Evolutionary conservation across 1,140 invertebrate species (phyloP), one percentile per base, ranked within the genome.

Genomic region (Leptinotarsa undecemlineata): DNA sequence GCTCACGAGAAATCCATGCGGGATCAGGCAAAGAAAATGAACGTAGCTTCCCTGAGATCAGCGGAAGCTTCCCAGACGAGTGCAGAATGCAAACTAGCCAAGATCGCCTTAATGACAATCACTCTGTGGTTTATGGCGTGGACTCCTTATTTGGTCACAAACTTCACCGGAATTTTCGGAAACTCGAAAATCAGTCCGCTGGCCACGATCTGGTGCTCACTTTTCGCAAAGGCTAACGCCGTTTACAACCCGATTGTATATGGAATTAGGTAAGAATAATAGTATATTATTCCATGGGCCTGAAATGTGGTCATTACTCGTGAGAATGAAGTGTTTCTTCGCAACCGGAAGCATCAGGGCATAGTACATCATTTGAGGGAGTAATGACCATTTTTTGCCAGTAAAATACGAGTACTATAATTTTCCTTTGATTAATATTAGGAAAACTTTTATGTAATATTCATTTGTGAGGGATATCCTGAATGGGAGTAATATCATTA

Each of bases 11-110:
- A 92, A 84, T 87, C 89, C 57, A 94, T 96, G 92, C 85, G 91
- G 71, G 92, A 94, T 82, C 93, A 94, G 85, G 93, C 93, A 3
- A 94, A 94, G 85, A 94, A 94, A 85, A 95, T 94, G 93, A 94
- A 94, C 81, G 93, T 95, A 13, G 90, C 92, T 68, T 94, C 92
- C 2, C 85, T 94, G 68, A 85, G 93, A 81, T 91, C 92, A 14
- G 87, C 89, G 26, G 92, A 93, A 78, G 87, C 89, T 77, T 86
- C 89, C 23, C 88, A 88, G 73, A 88, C 90, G 67, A 92, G 91
- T 78, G 90, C 92, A 17, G 92, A 94, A 86, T 90, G 89, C 79
- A 93, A 93, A 87, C 82, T 94, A 76, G 93, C 93, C 48, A 94
- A 94, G 87, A 91, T 95, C 71, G 93, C 94, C 47, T 85, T 95